phyloP scores from a whole-genome alignment of 92 coral and sea anemone species.

The Parazoanthus darwini region DNA sequence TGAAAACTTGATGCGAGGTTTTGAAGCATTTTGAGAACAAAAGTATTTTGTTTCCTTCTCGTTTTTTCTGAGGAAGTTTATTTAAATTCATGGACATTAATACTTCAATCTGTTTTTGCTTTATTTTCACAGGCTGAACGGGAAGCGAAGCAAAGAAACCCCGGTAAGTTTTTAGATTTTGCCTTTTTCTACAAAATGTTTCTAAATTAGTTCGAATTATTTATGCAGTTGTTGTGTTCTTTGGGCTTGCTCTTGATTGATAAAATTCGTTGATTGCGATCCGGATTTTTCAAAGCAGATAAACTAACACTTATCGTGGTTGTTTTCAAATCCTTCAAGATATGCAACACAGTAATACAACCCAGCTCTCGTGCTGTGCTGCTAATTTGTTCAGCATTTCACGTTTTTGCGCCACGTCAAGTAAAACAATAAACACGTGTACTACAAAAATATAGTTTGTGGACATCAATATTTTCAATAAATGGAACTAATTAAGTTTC shows the following conservation, averaged over 20 bases:
- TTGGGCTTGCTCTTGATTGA: background rate
- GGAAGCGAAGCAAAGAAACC: constrained; percentile 63
- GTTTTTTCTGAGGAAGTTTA: background rate
- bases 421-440: background rate
- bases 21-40: background rate
- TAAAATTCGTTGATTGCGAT: background rate
- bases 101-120: constrained; percentile 8
- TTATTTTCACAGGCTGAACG: constrained; percentile 53
- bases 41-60: background rate
- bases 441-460: background rate
- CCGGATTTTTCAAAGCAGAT: background rate
- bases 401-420: background rate
- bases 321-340: background rate
- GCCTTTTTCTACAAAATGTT: background rate
- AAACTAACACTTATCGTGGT: background rate
- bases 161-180: constrained; percentile 44
- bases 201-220: background rate
- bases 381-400: background rate
- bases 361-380: background rate
- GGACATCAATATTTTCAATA: background rate
- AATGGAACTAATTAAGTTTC: background rate
- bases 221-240: background rate
- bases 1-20: background rate
- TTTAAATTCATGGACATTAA: constrained; percentile 4
- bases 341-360: background rate